Evolutionary conservation across 2,797 vertebrate genomes (phyloP).

Genomic region (Centroberyx gerrardi): DNA sequence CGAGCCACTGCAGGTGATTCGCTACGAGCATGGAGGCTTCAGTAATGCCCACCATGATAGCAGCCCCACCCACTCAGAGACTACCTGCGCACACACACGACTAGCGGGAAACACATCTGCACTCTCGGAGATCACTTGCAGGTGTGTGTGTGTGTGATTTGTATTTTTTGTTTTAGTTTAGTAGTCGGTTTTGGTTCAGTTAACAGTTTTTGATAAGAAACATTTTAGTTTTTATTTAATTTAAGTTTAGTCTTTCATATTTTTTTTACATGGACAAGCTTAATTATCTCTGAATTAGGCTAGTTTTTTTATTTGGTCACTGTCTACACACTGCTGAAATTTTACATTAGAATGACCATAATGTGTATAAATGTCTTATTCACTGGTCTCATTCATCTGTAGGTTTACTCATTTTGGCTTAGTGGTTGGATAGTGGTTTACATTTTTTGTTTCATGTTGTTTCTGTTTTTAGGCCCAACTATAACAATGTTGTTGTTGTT

Average conservation of each 20-base stretch:
- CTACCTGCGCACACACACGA: slow-evolving; percentile 92
- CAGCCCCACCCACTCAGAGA: slow-evolving; percentile 89
- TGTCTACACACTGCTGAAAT: too few species aligned
- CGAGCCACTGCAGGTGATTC: slow-evolving; percentile 94
- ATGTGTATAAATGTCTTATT: too few species aligned
- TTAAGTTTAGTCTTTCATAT: neutral
- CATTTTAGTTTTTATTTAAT: neutral
- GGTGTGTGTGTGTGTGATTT: slow-evolving; percentile 57
- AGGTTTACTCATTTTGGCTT: neutral
- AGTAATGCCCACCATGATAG: slow-evolving; percentile 96
- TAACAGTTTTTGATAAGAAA: neutral
- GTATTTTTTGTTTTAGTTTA: neutral
- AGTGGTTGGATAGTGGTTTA: neutral
- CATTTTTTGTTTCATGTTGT: too few species aligned
- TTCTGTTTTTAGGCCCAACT: neutral
- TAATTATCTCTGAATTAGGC: too few species aligned
- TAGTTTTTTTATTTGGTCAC: neutral
- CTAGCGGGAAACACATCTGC: slow-evolving; percentile 89
- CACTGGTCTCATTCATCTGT: too few species aligned
- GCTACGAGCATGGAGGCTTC: slow-evolving; percentile 92
- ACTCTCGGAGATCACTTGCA: slow-evolving; percentile 81
- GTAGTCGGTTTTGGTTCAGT: too few species aligned
- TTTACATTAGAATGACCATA: too few species aligned
- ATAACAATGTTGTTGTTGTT: neutral
- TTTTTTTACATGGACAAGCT: neutral